phyloP scores from a whole-genome alignment of 2,797 vertebrate species.

The Liparis tanakae region DNA sequence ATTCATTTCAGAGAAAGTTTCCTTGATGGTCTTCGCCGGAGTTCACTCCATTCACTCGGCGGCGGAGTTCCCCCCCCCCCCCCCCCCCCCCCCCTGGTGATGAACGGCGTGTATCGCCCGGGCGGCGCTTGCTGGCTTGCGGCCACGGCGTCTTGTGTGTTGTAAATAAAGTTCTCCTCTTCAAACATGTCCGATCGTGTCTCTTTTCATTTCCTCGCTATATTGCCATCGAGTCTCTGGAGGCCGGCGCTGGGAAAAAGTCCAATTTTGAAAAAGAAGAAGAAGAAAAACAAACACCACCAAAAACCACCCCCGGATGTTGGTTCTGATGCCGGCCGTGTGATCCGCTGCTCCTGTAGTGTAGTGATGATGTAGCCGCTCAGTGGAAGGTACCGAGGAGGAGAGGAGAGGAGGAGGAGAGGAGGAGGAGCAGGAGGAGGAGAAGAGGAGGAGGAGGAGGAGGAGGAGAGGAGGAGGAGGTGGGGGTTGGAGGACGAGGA shows the following conservation, averaged over 20 bases:
- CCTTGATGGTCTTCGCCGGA: slow-evolving; percentile 60
- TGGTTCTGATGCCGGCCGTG: slow-evolving; percentile 45
- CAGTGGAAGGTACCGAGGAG: slow-evolving; percentile 34
- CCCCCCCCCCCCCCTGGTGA: slow-evolving; percentile 75
- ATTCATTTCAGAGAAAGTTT: slow-evolving; percentile 53
- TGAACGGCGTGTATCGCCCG: slow-evolving; percentile 73
- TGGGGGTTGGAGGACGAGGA: no score
- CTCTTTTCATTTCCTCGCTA: slow-evolving; percentile 75
- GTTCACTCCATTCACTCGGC: slow-evolving; percentile 44
- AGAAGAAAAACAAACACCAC: slow-evolving; percentile 7
- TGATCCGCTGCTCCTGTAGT: slow-evolving; percentile 70
- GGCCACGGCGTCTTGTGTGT: slow-evolving; percentile 82
- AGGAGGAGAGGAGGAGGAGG: no score
- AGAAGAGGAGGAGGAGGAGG: no score
- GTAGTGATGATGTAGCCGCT: slow-evolving; percentile 67
- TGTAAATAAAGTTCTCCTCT: slow-evolving; percentile 91
- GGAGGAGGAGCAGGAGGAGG: no score
- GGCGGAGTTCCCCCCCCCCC: slow-evolving; percentile 60
- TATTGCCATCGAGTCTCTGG: slow-evolving; percentile 66
- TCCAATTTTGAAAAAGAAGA: slow-evolving; percentile 57
- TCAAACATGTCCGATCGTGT: slow-evolving; percentile 69
- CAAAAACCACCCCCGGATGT: slow-evolving; percentile 45
- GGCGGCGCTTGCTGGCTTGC: no score
- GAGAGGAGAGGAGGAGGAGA: no score
- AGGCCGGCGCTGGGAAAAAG: slow-evolving; percentile 52